These are phyloP conservation scores for Centropristis striata DNA, from an alignment of 2,113 vertebrate species.

Conservation along the genomic window DNA sequence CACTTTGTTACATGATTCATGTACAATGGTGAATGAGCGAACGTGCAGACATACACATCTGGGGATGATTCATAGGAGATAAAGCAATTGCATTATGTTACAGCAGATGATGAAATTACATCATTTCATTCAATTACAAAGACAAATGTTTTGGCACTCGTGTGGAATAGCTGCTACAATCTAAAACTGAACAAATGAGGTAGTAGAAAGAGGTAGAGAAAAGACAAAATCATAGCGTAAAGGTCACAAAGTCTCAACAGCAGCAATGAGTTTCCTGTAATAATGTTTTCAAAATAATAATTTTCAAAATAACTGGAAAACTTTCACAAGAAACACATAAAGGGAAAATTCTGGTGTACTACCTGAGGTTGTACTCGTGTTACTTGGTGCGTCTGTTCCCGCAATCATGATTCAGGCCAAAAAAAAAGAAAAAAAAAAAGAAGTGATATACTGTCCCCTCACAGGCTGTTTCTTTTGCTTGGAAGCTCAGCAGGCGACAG, in stretches of 20 bases:
- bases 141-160: background rate
- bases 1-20: slow-evolving; percentile 22
- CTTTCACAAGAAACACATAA: background rate
- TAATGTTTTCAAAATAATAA: background rate
- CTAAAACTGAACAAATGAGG: background rate
- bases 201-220: background rate
- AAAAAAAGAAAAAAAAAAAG: background rate
- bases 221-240: background rate
- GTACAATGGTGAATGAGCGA: background rate
- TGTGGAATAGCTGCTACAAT: background rate
- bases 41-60: slow-evolving; percentile 18
- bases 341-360: background rate
- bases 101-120: slow-evolving; percentile 43
- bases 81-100: slow-evolving; percentile 24
- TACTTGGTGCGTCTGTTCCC: slow-evolving; percentile 13
- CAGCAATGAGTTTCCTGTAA: background rate
- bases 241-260: background rate
- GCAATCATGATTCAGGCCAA: slow-evolving; percentile 14
- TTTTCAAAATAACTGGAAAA: background rate
- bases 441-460: background rate
- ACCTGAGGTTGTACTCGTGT: slow-evolving; percentile 43
- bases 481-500: background rate
- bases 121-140: slow-evolving; percentile 36
- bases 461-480: background rate
- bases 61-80: slow-evolving; percentile 48